These are phyloP conservation scores for Mormyrops boulengeri DNA, from an alignment of 2,797 vertebrate genomes.

Conservation along the genomic window DNA sequence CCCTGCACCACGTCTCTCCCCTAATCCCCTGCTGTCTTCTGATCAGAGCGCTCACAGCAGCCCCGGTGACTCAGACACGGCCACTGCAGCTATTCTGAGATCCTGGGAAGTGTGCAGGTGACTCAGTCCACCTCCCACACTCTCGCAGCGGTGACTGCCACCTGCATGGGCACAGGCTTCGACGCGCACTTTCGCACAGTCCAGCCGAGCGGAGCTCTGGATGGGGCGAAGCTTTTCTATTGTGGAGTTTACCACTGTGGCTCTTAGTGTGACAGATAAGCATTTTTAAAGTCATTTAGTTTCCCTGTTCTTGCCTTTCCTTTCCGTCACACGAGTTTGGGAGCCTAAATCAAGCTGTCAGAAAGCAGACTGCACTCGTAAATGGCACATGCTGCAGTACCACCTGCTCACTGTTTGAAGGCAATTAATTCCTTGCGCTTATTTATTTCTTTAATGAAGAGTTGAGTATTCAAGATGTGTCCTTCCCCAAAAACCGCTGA, in stretches of 20 bases:
- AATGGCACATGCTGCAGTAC: constrained; percentile 57
- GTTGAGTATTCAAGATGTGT: constrained; percentile 39
- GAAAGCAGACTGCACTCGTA: constrained; percentile 56
- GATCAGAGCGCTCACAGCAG: constrained; percentile 21
- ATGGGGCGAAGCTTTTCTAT: constrained; percentile 20
- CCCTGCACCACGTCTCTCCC: background rate
- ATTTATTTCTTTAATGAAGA: constrained; percentile 50
- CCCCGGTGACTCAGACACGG: constrained; percentile 28
- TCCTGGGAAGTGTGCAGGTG: constrained; percentile 27
- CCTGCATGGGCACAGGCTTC: background rate
- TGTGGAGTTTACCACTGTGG: constrained; percentile 39
- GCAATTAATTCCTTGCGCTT: constrained; percentile 50
- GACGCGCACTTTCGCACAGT: background rate
- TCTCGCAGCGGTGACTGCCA: constrained; percentile 21
- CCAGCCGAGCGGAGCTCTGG: constrained; percentile 26
- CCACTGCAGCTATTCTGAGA: constrained; percentile 17
- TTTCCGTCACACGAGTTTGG: constrained; percentile 39
- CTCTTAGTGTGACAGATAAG: constrained; percentile 44
- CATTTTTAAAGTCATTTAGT: constrained; percentile 42
- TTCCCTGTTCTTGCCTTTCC: constrained; percentile 28
- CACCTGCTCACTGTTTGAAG: constrained; percentile 56
- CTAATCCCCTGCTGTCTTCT: constrained; percentile 26
- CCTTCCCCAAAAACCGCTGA: constrained; percentile 18
- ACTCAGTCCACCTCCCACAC: constrained; percentile 32
- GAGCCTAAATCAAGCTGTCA: constrained; percentile 62